Conservation (phyloP, 2,888 invertebrate genomes). For the Leucophora obtusa region DNA sequence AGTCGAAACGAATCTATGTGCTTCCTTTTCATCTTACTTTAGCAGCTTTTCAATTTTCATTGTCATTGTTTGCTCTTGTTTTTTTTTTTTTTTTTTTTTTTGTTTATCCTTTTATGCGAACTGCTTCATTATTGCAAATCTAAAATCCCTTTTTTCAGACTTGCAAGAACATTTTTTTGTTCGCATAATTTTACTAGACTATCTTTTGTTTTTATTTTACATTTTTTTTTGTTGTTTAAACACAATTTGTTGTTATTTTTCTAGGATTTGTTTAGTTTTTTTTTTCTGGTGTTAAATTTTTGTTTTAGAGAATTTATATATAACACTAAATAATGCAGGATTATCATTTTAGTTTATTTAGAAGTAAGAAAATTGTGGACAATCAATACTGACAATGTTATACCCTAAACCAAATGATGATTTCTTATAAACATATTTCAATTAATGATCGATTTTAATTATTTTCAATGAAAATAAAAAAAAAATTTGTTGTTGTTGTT, state of each 20-base stretch:
- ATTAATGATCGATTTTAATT: too few relatives aligned
- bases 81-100: too few relatives aligned
- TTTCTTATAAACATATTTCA: too few relatives aligned
- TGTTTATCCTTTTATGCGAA: not conserved
- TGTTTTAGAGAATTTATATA: constrained; percentile 3
- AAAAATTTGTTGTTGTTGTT: too few relatives aligned
- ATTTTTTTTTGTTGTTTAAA: not conserved
- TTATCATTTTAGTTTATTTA: constrained; percentile 33
- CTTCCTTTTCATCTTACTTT: constrained; percentile 7
- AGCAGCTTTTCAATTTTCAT: constrained; percentile 32
- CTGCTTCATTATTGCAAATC: constrained; percentile 22
- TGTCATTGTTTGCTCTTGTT: not conserved
- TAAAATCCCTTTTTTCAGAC: not conserved
- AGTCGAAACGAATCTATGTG: constrained; percentile 37
- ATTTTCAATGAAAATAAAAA: too few relatives aligned
- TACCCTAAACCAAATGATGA: not conserved
- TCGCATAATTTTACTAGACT: not conserved
- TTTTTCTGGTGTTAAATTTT: not conserved
- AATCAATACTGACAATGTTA: not conserved
- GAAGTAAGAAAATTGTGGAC: too few relatives aligned
- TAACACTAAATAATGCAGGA: constrained; percentile 39
- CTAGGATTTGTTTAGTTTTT: not conserved
- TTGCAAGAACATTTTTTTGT: not conserved
- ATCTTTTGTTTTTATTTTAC: not conserved
- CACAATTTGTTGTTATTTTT: not conserved